These are phyloP conservation scores for Bombyx huttoni DNA, from an alignment of 2,888 invertebrate genomes.

Conservation along the genomic window DNA sequence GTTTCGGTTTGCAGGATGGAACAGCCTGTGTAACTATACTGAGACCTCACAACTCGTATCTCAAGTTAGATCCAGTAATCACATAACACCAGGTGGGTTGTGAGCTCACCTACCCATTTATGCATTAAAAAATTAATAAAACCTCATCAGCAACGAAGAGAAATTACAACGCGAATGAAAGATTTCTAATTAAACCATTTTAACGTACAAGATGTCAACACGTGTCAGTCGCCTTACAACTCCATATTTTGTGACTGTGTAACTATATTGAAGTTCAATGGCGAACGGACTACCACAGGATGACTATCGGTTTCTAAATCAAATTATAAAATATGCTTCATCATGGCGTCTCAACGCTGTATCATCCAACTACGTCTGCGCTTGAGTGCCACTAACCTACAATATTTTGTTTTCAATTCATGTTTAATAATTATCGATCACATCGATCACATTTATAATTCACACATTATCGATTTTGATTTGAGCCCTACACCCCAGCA, in stretches of 20 bases:
- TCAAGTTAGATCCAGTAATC: no score
- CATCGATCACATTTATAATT: no score
- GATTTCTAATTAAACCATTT: neutral
- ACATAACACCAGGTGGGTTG: no score
- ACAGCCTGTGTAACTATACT: no score
- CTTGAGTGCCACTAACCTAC: constrained; percentile 29
- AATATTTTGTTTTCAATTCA: constrained; percentile 9
- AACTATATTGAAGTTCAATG: constrained; percentile 36
- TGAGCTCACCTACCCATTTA: no score
- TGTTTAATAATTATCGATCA: neutral
- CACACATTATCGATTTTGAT: no score
- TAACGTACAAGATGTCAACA: constrained; percentile 4
- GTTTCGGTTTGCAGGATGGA: no score
- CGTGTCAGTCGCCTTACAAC: constrained; percentile 17
- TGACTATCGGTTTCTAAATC: constrained; percentile 29
- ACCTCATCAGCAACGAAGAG: neutral
- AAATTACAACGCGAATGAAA: neutral
- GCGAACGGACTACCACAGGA: constrained; percentile 28
- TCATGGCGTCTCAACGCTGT: constrained; percentile 25
- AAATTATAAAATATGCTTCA: constrained; percentile 25
- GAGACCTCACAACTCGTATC: no score
- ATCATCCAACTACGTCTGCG: constrained; percentile 12
- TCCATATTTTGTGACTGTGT: neutral
- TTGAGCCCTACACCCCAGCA: no score
- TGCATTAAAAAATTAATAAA: no score